These are phyloP conservation scores for Choristoneura fumiferana DNA, from an alignment of 1,140 invertebrate genomes.

Conservation along the genomic window DNA sequence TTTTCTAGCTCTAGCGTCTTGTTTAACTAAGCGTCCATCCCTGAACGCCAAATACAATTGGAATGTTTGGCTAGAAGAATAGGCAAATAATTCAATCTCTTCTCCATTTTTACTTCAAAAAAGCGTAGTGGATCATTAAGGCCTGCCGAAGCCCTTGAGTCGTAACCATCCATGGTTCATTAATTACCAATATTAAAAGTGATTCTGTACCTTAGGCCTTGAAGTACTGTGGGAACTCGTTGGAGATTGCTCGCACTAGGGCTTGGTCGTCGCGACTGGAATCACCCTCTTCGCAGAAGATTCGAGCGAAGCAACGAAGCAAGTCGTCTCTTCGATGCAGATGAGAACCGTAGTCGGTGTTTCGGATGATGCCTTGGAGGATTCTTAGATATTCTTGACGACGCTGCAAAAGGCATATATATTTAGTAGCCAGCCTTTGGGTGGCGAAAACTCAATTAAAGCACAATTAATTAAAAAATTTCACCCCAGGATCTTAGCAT, in stretches of 20 bases:
- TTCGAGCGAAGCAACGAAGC: conserved; percentile 88
- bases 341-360: conserved; percentile 87
- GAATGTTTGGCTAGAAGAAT: not conserved
- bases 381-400: conserved; percentile 87
- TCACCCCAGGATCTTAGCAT: too few species aligned
- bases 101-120: not conserved
- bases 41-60: not conserved
- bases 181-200: not conserved
- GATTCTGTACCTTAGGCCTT: conserved; percentile 76
- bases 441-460: too few species aligned
- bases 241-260: conserved; percentile 87
- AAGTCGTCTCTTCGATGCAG: conserved; percentile 87
- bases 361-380: conserved; percentile 86
- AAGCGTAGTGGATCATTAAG: not conserved
- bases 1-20: conserved; percentile 8
- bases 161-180: not conserved
- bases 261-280: conserved; percentile 86
- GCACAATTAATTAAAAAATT: too few species aligned
- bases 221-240: conserved; percentile 91
- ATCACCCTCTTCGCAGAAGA: conserved; percentile 89
- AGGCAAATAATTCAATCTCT: not conserved
- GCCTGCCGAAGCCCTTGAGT: not conserved
- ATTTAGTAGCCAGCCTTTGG: too few species aligned
- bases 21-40: not conserved
- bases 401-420: conserved; percentile 79